Conservation (phyloP, 2,113 vertebrate species). For the Empidonax traillii region DNA sequence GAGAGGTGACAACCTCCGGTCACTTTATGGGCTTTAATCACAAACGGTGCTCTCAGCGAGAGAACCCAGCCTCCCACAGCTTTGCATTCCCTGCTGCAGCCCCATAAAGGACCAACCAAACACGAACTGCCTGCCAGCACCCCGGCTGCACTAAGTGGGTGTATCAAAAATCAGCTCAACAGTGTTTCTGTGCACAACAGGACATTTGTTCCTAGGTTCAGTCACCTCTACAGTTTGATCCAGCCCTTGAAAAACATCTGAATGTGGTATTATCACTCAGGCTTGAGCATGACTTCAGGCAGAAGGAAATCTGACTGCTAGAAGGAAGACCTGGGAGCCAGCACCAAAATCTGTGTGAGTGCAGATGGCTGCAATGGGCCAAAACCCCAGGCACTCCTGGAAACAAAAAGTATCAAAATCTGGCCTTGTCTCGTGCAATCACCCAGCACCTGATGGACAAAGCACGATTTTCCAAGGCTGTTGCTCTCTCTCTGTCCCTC, state of each 20-base stretch:
- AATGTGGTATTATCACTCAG: neutral
- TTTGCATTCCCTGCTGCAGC: neutral
- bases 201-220: neutral
- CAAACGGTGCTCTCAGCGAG: neutral
- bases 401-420: neutral
- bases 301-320: neutral
- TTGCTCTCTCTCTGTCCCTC: neutral
- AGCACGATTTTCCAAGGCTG: neutral
- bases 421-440: neutral
- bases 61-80: neutral
- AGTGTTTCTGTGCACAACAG: neutral
- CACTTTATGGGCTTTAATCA: neutral
- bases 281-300: neutral
- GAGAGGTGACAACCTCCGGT: neutral
- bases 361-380: neutral
- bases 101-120: neutral
- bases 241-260: neutral
- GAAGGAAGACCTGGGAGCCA: neutral
- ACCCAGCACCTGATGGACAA: neutral
- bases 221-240: neutral
- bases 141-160: neutral
- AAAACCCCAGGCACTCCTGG: neutral
- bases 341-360: neutral
- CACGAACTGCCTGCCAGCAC: neutral
- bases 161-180: neutral